These are phyloP conservation scores for Piprites chloris DNA, from an alignment of 2,113 vertebrate species.

Conservation along the genomic window DNA sequence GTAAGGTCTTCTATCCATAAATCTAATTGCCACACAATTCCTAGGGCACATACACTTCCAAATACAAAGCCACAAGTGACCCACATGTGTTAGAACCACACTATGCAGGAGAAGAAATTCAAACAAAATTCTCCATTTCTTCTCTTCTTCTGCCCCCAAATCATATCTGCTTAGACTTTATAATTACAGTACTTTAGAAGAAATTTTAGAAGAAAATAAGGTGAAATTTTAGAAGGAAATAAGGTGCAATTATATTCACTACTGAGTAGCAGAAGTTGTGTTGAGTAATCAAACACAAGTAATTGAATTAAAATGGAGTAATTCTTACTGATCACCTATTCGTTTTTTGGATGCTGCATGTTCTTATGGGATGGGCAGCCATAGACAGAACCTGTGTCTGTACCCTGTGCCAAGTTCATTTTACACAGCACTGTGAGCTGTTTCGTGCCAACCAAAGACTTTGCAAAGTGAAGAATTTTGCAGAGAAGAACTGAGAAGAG, in stretches of 20 bases:
- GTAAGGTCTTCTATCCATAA: neutral
- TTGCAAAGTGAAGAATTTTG: neutral
- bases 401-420: neutral
- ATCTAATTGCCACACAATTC: neutral
- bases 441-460: neutral
- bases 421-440: neutral
- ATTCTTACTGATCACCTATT: neutral
- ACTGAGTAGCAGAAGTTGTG: neutral
- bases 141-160: neutral
- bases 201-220: neutral
- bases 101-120: neutral
- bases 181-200: neutral
- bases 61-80: neutral
- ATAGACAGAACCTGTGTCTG: neutral
- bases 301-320: neutral
- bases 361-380: neutral
- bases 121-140: neutral
- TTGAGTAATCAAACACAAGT: neutral
- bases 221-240: neutral
- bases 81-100: neutral
- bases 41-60: neutral
- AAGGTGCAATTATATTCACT: neutral
- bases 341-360: neutral
- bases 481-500: neutral
- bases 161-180: neutral